Evolutionary conservation across 2,113 vertebrate genomes (phyloP).

Genomic region (Phaetusa simplex): DNA sequence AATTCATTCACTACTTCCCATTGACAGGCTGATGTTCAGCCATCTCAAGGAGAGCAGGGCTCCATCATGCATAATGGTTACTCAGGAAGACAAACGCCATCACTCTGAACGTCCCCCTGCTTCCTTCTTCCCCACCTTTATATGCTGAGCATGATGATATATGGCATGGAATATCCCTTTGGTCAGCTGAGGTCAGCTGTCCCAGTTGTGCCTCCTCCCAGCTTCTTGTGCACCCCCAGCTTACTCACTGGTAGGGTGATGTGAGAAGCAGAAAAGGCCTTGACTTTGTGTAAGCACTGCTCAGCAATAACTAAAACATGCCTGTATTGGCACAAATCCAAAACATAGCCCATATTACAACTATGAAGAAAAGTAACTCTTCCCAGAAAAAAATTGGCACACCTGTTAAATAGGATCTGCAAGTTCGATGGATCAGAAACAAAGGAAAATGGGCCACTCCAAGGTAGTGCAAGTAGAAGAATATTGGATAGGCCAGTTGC

Average conservation of each 20-base stretch:
- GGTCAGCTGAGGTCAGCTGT: neutral
- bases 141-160: neutral
- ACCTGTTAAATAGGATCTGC: neutral
- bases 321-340: neutral
- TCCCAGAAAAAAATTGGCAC: neutral
- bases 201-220: neutral
- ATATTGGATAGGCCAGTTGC: neutral
- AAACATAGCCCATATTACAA: neutral
- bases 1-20: neutral
- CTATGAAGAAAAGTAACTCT: neutral
- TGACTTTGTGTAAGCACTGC: neutral
- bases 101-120: neutral
- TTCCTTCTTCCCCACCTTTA: neutral
- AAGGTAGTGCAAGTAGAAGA: neutral
- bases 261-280: neutral
- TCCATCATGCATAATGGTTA: neutral
- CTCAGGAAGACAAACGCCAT: neutral
- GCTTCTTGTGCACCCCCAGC: neutral
- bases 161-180: neutral
- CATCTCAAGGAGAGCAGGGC: neutral
- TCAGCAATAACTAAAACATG: neutral
- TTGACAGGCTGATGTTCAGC: neutral
- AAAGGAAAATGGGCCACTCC: neutral
- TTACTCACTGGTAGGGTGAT: neutral
- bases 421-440: neutral